phyloP scores from a whole-genome alignment of 2,888 invertebrate species.

The Molorchus minor region DNA sequence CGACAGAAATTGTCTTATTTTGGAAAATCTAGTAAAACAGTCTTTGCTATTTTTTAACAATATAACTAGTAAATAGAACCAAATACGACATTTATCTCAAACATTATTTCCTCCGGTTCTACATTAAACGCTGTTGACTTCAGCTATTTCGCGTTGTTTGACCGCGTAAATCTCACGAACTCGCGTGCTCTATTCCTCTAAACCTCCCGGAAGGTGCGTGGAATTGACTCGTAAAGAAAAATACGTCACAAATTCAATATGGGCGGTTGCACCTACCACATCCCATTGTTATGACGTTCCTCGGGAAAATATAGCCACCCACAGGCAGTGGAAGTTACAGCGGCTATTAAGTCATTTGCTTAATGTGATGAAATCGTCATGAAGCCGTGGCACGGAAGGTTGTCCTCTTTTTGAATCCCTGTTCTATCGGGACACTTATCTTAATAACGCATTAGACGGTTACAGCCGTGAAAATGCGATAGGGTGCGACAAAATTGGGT shows the following conservation, averaged over 20 bases:
- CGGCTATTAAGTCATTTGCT: slow-evolving; percentile 5
- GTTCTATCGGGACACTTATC: no score
- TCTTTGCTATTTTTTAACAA: no score
- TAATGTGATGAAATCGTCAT: slow-evolving; percentile 8
- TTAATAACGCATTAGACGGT: no score
- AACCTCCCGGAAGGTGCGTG: slow-evolving; percentile 55
- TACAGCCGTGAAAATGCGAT: no score
- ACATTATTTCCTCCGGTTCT: no score
- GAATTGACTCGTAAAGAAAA: slow-evolving; percentile 56
- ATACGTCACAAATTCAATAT: slow-evolving; percentile 49
- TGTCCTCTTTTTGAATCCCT: no score
- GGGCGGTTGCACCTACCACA: slow-evolving; percentile 46
- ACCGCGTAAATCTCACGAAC: slow-evolving; percentile 51
- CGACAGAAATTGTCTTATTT: no score
- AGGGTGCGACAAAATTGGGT: no score
- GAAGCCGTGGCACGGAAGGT: background rate
- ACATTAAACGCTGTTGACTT: no score
- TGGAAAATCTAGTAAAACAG: no score
- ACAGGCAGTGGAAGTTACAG: slow-evolving; percentile 1
- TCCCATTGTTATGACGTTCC: slow-evolving; percentile 38
- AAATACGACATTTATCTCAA: no score
- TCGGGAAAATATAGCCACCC: slow-evolving; percentile 16
- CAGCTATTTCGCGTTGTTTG: slow-evolving; percentile 52
- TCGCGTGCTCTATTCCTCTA: slow-evolving; percentile 55
- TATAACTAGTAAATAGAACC: no score